Conservation (phyloP, 1,140 invertebrate genomes). For the Galleria mellonella region DNA sequence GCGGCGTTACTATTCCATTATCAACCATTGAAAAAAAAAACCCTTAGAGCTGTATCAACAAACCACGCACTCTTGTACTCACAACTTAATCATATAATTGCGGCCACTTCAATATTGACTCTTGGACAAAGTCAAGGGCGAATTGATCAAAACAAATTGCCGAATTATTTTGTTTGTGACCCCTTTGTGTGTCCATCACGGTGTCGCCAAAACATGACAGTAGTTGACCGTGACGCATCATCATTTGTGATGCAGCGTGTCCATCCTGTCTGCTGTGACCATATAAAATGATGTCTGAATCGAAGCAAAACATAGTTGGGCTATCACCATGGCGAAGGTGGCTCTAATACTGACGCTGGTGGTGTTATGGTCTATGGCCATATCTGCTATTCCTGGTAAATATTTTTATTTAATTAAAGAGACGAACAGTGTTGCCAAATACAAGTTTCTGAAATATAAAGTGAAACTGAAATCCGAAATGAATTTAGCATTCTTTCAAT, state of each 20-base stretch:
- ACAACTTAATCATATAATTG: too few species aligned
- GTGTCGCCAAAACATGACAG: conserved; percentile 13
- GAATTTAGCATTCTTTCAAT: too few species aligned
- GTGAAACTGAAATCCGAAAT: too few species aligned
- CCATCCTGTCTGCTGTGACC: conserved; percentile 7
- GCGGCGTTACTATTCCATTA: too few species aligned
- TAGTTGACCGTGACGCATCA: conserved; percentile 14
- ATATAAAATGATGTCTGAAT: conserved; percentile 7
- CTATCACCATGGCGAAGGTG: conserved; percentile 7
- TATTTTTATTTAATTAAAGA: neutral
- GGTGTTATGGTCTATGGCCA: conserved; percentile 4
- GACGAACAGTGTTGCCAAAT: too few species aligned
- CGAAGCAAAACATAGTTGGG: neutral
- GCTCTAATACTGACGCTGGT: neutral
- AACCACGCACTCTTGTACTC: too few species aligned
- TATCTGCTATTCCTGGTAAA: conserved; percentile 12
- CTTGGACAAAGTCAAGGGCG: conserved; percentile 1
- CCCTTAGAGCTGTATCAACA: too few species aligned
- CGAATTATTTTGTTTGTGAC: conserved; percentile 1
- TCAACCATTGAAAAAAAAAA: too few species aligned
- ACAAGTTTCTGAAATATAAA: too few species aligned
- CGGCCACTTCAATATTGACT: too few species aligned
- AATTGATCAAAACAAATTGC: neutral
- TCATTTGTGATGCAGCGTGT: conserved; percentile 12
- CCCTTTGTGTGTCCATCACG: conserved; percentile 16